Conservation (phyloP, 2,888 invertebrate species). For the Esperia sulphurella region DNA sequence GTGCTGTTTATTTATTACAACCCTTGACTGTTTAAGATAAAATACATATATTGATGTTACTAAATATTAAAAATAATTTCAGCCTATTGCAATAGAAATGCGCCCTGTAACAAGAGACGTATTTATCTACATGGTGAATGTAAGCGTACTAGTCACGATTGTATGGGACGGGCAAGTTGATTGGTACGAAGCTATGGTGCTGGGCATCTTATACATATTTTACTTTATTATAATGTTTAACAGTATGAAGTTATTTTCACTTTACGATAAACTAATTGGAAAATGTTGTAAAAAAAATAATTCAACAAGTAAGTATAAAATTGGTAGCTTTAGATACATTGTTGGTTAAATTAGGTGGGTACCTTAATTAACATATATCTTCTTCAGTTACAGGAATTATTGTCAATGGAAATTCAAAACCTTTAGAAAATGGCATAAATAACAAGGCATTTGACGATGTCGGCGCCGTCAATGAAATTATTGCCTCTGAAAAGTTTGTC, state of each 20-base stretch:
- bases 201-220: constrained; percentile 85
- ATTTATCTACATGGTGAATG: constrained; percentile 86
- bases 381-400: constrained; percentile 45
- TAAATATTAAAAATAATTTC: constrained; percentile 23
- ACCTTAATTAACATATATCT: constrained; percentile 3
- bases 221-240: constrained; percentile 88
- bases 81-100: constrained; percentile 88
- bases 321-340: background rate
- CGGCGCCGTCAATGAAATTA: constrained; percentile 21
- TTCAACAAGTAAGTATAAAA: constrained; percentile 22
- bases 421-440: constrained; percentile 45
- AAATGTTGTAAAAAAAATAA: constrained; percentile 18
- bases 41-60: background rate
- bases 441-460: constrained; percentile 44
- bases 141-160: constrained; percentile 83
- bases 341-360: background rate
- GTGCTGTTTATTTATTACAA: too few relatives aligned
- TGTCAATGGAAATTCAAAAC: constrained; percentile 44
- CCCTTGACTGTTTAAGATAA: too few relatives aligned
- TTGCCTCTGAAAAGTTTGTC: constrained; percentile 25
- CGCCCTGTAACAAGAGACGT: constrained; percentile 91
- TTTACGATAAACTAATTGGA: constrained; percentile 34
- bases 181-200: constrained; percentile 88
- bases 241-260: constrained; percentile 69
- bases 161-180: constrained; percentile 89